Evolutionary conservation across 1,140 invertebrate genomes (phyloP), one percentile per base, ranked within the genome.

Genomic region (Dysdera silvatica): DNA sequence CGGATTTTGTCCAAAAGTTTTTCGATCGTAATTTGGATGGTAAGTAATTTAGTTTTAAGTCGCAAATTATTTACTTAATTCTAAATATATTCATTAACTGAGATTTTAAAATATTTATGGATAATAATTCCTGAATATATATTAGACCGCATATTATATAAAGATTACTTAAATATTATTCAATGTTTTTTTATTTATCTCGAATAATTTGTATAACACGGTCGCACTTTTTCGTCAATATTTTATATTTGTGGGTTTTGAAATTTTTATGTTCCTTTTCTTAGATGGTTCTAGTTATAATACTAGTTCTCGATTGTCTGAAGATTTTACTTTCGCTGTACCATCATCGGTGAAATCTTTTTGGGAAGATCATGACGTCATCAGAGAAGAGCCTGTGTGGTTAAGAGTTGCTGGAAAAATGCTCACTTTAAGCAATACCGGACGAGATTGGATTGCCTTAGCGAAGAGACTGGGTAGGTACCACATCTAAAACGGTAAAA

Each of bases 391-490:
- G 52, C 45, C 29, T 3, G 24, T 47, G 16, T 79, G 78, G 77
- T 66, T 78, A 35, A 77, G 73, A 61, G 70, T 71, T 64, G 75
- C 75, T 28, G 77, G 77, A 18, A 78, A 79, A 69, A 67, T 78
- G 47, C 68, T 80, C 6, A 65, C 31, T 20, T 53, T 35, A 31
- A 74, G 71, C 3, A 56, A 69, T 48, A 71, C 71, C 40, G 74
- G 75, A 26, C 74, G 75, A 61, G 77, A 78, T 67, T 80, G 76
- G 78, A 67, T 71, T 6, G 71, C 75, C 24, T 67, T 79, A 29
- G 75, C 77, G 4, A 72, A 73, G 52, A 68, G 72, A 20, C 67
- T 78, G 37, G 76, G 76, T 75, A 60, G 26, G 33, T 28, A 58
- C 53, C 37, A 7, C 29, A 45, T n/a, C 20, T 23, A 8, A 61